These are phyloP conservation scores for Abscondita cerata DNA, from an alignment of 2,888 invertebrate species.

Conservation along the genomic window DNA sequence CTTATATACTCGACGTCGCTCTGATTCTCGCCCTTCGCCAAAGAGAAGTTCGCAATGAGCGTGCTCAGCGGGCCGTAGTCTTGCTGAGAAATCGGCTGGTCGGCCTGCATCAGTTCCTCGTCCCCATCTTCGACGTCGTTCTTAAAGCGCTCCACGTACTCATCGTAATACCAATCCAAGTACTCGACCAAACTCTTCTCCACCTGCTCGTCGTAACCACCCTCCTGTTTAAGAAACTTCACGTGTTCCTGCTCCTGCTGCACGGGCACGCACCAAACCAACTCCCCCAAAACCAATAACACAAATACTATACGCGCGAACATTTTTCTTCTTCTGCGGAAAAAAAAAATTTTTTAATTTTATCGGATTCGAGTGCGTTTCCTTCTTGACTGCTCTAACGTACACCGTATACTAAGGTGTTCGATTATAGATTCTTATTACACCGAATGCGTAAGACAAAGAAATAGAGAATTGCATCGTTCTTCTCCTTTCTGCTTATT, in stretches of 20 bases:
- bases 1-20: slow-evolving; percentile 29
- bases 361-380: slow-evolving; percentile 24
- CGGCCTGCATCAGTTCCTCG: slow-evolving; percentile 42
- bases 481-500: slow-evolving; percentile 28
- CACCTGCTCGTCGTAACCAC: not conserved
- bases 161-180: slow-evolving; percentile 36
- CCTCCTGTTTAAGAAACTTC: too few relatives aligned
- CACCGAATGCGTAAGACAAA: slow-evolving; percentile 29
- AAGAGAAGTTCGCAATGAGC: slow-evolving; percentile 14
- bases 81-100: slow-evolving; percentile 37
- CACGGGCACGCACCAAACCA: too few relatives aligned
- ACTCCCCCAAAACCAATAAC: not conserved
- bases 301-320: too few relatives aligned
- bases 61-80: slow-evolving; percentile 11
- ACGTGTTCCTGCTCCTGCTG: too few relatives aligned
- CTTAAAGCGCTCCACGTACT: slow-evolving; percentile 9
- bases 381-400: slow-evolving; percentile 32
- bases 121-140: slow-evolving; percentile 19
- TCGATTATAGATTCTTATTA: slow-evolving; percentile 34
- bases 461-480: slow-evolving; percentile 17
- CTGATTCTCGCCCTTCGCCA: slow-evolving; percentile 16
- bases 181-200: slow-evolving; percentile 35
- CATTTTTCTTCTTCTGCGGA: too few relatives aligned
- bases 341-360: too few relatives aligned
- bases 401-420: slow-evolving; percentile 35